phyloP scores from a whole-genome alignment of 2,888 invertebrate genomes.

The Ormyrus nitidulus region DNA sequence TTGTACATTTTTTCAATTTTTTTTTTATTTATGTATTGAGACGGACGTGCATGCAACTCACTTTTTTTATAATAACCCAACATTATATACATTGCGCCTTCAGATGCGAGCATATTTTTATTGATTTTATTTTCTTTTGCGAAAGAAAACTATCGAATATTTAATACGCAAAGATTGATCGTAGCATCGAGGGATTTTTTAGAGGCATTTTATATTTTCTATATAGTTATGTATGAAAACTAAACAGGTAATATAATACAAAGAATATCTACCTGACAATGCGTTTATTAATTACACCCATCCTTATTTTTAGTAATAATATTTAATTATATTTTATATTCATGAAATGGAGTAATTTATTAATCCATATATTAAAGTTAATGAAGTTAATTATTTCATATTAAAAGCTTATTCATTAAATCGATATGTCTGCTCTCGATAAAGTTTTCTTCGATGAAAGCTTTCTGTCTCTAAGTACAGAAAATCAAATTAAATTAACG shows the following conservation, averaged over 20 bases:
- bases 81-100: constrained; percentile 13
- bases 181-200: constrained; percentile 53
- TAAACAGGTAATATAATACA: constrained; percentile 46
- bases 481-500: constrained; percentile 39
- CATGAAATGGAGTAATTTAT: no score
- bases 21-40: constrained; percentile 38
- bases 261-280: constrained; percentile 5
- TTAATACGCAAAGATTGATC: constrained; percentile 43
- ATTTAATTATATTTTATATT: no score
- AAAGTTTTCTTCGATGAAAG: neutral
- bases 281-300: neutral
- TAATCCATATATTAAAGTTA: no score
- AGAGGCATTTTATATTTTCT: constrained; percentile 55
- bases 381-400: neutral
- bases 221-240: constrained; percentile 37
- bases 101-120: constrained; percentile 35
- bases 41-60: constrained; percentile 14
- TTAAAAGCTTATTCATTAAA: neutral
- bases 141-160: constrained; percentile 38
- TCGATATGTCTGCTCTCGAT: no score
- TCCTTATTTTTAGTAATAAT: neutral
- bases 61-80: constrained; percentile 24
- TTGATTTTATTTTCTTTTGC: constrained; percentile 35
- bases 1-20: constrained; percentile 45
- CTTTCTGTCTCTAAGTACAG: neutral